Evolutionary conservation across 2,888 invertebrate species (phyloP).

Genomic region (Nomada lathburiana): DNA sequence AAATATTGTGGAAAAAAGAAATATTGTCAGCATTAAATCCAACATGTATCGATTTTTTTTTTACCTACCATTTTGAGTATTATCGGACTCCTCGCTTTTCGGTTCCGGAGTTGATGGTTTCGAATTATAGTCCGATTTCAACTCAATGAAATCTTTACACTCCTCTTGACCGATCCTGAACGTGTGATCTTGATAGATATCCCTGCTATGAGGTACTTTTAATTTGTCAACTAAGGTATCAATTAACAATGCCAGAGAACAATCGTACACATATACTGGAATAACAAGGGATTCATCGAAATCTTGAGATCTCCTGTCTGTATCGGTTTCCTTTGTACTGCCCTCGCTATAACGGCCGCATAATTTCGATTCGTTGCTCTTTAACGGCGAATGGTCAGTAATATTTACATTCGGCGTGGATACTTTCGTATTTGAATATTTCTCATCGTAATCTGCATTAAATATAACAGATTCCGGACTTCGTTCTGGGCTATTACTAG

Average conservation of each 20-base stretch:
- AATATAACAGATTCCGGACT: conserved; percentile 61
- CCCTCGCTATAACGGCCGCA: conserved; percentile 69
- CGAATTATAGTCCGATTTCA: conserved; percentile 82
- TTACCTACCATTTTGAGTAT: conserved; percentile 75
- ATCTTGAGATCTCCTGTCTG: conserved; percentile 57
- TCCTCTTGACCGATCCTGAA: conserved; percentile 83
- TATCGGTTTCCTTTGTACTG: conserved; percentile 64
- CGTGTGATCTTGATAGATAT: conserved; percentile 86
- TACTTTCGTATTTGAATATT: conserved; percentile 47
- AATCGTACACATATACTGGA: conserved; percentile 90
- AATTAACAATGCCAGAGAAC: conserved; percentile 87
- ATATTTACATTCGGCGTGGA: conserved; percentile 51
- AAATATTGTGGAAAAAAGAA: neutral
- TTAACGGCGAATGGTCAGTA: conserved; percentile 45
- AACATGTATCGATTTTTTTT: neutral
- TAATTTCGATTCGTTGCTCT: conserved; percentile 66
- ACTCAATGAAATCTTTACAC: conserved; percentile 80
- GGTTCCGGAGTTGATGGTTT: conserved; percentile 84
- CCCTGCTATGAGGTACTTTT: conserved; percentile 81
- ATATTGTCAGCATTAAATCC: neutral
- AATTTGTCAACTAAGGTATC: conserved; percentile 85
- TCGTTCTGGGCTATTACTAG: conserved; percentile 61
- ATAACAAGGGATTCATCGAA: conserved; percentile 80
- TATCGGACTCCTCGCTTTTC: conserved; percentile 85
- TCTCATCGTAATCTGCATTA: conserved; percentile 53